Base-by-base conservation (phyloP, 92 coral and sea anemone species). In the Palythoa heliodiscus region DNA sequence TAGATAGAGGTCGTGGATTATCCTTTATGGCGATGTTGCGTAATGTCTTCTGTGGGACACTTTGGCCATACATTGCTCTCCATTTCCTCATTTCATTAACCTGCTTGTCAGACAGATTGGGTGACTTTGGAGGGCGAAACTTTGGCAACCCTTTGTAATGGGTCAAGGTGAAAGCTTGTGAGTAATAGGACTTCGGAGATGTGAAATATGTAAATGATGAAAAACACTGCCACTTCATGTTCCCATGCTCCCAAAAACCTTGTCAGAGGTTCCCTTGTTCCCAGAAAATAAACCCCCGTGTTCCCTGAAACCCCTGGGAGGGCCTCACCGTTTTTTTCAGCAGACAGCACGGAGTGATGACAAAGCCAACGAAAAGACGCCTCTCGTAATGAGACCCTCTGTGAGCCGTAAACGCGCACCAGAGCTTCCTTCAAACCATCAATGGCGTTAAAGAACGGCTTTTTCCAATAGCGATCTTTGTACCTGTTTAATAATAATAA, bases 301-400 rank as follows among this genome's bases (percentile, higher is more conserved):
- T 29, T 29, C 35, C 35, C 35, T 29, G 35, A 29, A 29, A 0
- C 35, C 35, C 35, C 35, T 29, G 35, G 35, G 0, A 29, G 35
- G 35, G 35, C 35, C 73, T 20, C 54, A 89, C 91, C 91, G 61
- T 69, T 55, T 63, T 60, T 85, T 22, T 84, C 73, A 35, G 54
- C 86, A 61, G 91, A 84, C 76, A 89, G 52, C 91, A 84, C 84
- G 7, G 91, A 89, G 68, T 89, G 91, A 58, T 89, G 86, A 71
- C 85, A 84, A 48, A 89, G 86, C 91, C 91, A 89, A 61, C 91
- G 86, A 80, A 60, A 77, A 25, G 75, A 89, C 19, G 91, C 91
- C 64, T 89, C 91, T 25, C 86, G 82, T 43, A 89, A 78, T 38
- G 86, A 52, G 5, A 88, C 91, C 54, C 68, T 24, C 38, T 75